Base-by-base conservation (phyloP, 2,113 vertebrate species). In the Saiga tatarica region DNA sequence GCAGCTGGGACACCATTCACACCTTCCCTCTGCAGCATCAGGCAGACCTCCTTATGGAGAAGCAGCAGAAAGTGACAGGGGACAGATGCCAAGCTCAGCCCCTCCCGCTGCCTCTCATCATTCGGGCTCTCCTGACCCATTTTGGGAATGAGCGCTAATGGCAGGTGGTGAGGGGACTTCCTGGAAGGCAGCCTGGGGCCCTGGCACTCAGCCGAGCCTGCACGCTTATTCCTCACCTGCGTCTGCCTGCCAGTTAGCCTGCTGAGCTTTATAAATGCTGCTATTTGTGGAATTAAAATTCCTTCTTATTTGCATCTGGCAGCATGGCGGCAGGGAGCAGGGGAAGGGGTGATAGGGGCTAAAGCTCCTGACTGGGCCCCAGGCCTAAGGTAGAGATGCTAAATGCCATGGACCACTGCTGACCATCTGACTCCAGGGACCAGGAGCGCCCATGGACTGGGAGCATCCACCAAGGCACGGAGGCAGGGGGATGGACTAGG, bases 141-240 rank as follows among this genome's bases (percentile, higher is more conserved):
- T 50, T n/a, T 28, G 45, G 91, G 82, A 94, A 53, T 0, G 8
- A 59, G 84, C 52, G 42, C 25, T 30, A 2, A 47, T 2, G 5
- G 79, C 96, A 94, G 94, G 93, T 76, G 95, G 60, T 2, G 7
- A n/a, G 30, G 60, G 28, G 52, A 52, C 71, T 84, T 64, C 33
- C 81, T 96, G 84, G 96, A 95, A 93, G 71, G 57, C 64, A 39
- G 86, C 97, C 95, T 5, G 7, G 94, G 71, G 83, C 71, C 78
- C 50, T 94, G 93, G 96, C 19, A 1, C 74, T 45, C 1, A 0
- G 91, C 97, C 14, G 3, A 86, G 64, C 36, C 60, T 7, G 45
- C 52, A 64, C 0, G 25, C 84, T 39, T 12, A 5, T 25, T 62
- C 60, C 87, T 95, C 95, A 92, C 96, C 95, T 89, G 91, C 0